Evolutionary conservation across 2,113 vertebrate species (phyloP), one percentile per base, ranked within the genome.

Genomic region (Pteruthius melanotis): DNA sequence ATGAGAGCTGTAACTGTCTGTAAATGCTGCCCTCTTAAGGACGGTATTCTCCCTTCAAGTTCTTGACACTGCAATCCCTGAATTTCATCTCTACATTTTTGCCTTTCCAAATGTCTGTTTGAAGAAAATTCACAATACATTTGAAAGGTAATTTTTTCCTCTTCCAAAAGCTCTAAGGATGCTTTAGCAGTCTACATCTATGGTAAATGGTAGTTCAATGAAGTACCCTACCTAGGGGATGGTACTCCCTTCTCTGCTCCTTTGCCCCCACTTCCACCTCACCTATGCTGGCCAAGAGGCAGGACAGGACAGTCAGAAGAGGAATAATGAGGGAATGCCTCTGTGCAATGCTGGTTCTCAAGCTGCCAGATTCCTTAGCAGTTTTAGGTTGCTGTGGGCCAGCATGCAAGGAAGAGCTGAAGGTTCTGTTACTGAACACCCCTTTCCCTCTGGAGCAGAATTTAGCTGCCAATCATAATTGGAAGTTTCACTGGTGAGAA

Each of bases 261-360:
- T 93, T 72, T 60, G 24, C 26, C 28, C 21, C 56, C 28, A 42
- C 26, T 70, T 56, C 65, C 26, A 59, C n/a, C 49, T 47, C 44
- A 44, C 15, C 7, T 1, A 0, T 2, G 3, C 3, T 10, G 60
- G 44, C 37, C 15, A 60, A n/a, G 45, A 47, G 21, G 66, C 15
- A n/a, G 42, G 27, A 40, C 11, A 64, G 68, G 10, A 17, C 13
- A 53, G 54, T 6, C 6, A 10, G 23, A 11, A 70, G 23, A 44
- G 53, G 49, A 75, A 44, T 21, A 30, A 35, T 0, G 3, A 77
- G 42, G 49, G 22, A 72, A 44, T 26, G 33, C 17, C 53, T 65
- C 68, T 28, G 15, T 2, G 5, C 63, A 49, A 13, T 5, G 10
- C 75, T 64, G 70, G 14, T 39, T 76, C 63, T 69, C 50, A 8